These are phyloP conservation scores for Lycocerus yunnanus DNA, from an alignment of 2,888 invertebrate genomes.

Conservation along the genomic window DNA sequence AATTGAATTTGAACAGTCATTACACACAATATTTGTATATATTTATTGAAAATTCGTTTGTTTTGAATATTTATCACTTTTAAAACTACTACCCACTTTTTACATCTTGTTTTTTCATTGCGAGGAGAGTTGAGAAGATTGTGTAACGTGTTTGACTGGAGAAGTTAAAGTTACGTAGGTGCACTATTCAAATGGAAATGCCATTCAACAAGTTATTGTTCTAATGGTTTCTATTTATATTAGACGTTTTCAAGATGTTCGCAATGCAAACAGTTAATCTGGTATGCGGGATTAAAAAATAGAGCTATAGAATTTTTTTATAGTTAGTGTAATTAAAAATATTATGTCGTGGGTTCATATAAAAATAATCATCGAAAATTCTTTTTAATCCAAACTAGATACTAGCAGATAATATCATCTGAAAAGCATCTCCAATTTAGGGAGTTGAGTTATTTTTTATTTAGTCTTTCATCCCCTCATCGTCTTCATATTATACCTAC, in stretches of 20 bases:
- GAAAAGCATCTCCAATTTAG: too few species aligned
- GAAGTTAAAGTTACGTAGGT: neutral
- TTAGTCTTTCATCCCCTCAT: too few species aligned
- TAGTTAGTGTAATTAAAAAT: too few species aligned
- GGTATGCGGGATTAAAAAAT: conserved; percentile 9
- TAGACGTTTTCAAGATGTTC: conserved; percentile 20
- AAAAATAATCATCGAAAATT: too few species aligned
- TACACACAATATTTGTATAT: neutral
- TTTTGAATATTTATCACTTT: neutral
- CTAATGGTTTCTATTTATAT: conserved; percentile 24
- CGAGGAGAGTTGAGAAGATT: neutral
- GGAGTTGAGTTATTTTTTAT: too few species aligned
- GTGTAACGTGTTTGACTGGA: neutral
- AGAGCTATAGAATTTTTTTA: too few species aligned
- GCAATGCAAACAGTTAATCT: conserved; percentile 25
- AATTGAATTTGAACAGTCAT: too few species aligned
- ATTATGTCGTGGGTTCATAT: too few species aligned
- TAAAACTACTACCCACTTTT: neutral
- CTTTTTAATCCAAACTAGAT: too few species aligned
- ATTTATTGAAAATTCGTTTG: neutral
- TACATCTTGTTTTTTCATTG: neutral
- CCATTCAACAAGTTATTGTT: conserved; percentile 29
- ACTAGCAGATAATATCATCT: too few species aligned
- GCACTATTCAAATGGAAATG: conserved; percentile 17
- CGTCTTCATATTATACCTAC: too few species aligned